These are phyloP conservation scores for Agrochola lychnidis DNA, from an alignment of 2,888 invertebrate species.

Conservation along the genomic window DNA sequence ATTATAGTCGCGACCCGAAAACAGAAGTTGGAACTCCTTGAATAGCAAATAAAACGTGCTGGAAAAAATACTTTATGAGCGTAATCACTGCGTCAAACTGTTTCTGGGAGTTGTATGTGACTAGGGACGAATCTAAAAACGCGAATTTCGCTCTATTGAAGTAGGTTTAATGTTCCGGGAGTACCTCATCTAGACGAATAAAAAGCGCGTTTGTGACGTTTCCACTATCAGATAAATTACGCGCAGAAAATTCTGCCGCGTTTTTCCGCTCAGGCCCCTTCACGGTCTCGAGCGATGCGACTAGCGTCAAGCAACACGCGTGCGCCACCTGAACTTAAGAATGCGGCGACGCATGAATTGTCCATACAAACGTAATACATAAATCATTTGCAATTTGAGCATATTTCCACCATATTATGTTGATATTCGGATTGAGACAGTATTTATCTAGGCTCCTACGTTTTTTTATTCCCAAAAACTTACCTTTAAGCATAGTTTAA, in stretches of 20 bases:
- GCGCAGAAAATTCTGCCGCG: not conserved
- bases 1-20: not conserved
- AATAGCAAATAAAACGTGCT: slow-evolving; percentile 10
- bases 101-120: not conserved
- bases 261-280: not conserved
- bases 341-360: too few relatives aligned
- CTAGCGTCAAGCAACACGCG: not conserved
- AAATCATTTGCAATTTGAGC: too few relatives aligned
- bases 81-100: not conserved
- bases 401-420: too few relatives aligned
- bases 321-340: too few relatives aligned
- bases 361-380: too few relatives aligned
- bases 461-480: too few relatives aligned
- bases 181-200: not conserved
- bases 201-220: not conserved
- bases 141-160: not conserved
- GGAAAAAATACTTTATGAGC: not conserved
- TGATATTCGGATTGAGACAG: too few relatives aligned
- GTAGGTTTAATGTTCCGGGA: not conserved
- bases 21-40: not conserved
- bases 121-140: not conserved
- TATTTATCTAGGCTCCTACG: too few relatives aligned
- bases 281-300: not conserved
- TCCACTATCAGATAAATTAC: not conserved
- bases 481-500: too few relatives aligned